Percentiles rank a stretch among this genome's conserved stretches.
phyloP scores from a whole-genome alignment of 2,888 invertebrate genomes.

The Phalera bucephala region DNA sequence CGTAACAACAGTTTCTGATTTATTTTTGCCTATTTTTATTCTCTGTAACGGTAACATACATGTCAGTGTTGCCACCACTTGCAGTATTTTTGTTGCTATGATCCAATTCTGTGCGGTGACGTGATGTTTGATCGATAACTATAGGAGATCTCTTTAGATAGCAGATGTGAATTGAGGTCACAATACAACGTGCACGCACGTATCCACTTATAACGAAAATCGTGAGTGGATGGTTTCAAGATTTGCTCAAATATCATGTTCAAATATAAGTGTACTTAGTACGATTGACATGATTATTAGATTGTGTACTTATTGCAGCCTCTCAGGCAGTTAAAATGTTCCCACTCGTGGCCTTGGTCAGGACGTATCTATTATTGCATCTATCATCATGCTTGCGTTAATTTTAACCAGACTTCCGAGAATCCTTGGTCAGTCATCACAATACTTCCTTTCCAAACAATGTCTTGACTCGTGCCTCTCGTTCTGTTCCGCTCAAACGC shows the following conservation, averaged over 20 bases:
- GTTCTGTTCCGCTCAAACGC: slow-evolving; percentile 46
- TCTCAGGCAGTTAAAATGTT: slow-evolving; percentile 4
- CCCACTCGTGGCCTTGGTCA: slow-evolving; percentile 38
- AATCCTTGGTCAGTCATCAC: slow-evolving; percentile 49
- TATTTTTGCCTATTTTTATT: slow-evolving; percentile 12
- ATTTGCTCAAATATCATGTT: slow-evolving; percentile 8
- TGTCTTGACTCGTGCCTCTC: slow-evolving; percentile 41
- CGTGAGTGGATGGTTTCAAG: slow-evolving; percentile 17
- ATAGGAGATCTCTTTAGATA: slow-evolving; percentile 60
- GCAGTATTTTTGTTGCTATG: slow-evolving; percentile 9
- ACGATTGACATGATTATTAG: not conserved
- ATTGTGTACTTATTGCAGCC: too few species aligned
- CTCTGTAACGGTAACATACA: not conserved
- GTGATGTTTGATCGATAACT: slow-evolving; percentile 55
- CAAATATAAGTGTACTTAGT: not conserved
- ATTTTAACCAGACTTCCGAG: slow-evolving; percentile 49
- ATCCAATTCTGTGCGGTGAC: slow-evolving; percentile 38
- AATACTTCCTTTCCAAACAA: slow-evolving; percentile 48
- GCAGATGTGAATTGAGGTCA: slow-evolving; percentile 53
- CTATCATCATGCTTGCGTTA: slow-evolving; percentile 33
- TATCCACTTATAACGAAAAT: slow-evolving; percentile 33
- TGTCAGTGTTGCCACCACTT: not conserved
- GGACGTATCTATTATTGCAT: slow-evolving; percentile 29
- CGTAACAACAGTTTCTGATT: slow-evolving; percentile 14
- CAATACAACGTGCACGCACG: slow-evolving; percentile 35